Evolutionary conservation across 1,140 invertebrate species (phyloP).

Genomic region (Drosophila sulfurigaster): DNA sequence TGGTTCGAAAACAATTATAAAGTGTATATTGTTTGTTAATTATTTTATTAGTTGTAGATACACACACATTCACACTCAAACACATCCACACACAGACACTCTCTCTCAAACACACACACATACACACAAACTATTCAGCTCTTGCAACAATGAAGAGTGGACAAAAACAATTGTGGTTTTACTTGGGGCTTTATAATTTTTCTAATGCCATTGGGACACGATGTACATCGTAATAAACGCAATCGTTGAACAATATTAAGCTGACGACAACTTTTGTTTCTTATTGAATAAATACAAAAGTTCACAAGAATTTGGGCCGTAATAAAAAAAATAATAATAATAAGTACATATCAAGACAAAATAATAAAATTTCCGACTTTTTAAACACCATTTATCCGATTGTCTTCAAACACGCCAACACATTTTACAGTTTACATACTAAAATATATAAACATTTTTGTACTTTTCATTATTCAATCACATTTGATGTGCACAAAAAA

Average conservation of each 20-base stretch:
- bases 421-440: background rate
- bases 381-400: constrained; percentile 1
- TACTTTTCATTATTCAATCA: constrained; percentile 7
- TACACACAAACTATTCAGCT: constrained; percentile 41
- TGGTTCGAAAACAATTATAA: constrained; percentile 81
- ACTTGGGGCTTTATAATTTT: constrained; percentile 40
- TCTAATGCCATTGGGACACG: constrained; percentile 6
- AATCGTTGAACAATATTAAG: background rate
- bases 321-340: background rate
- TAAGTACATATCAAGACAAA: constrained; percentile 12
- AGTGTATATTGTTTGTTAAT: constrained; percentile 66
- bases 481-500: background rate
- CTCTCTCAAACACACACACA: constrained; percentile 4
- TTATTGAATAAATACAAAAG: constrained; percentile 1
- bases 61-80: constrained; percentile 10
- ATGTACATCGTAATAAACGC: constrained; percentile 4
- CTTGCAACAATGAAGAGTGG: constrained; percentile 41
- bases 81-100: constrained; percentile 19
- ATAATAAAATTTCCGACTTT: background rate
- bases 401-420: background rate
- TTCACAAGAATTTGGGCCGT: background rate
- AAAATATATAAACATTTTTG: constrained; percentile 1
- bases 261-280: background rate
- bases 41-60: constrained; percentile 62
- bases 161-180: constrained; percentile 38